These are phyloP conservation scores for Lasioglossum leucozonium DNA, from an alignment of 2,888 invertebrate genomes.

Conservation along the genomic window DNA sequence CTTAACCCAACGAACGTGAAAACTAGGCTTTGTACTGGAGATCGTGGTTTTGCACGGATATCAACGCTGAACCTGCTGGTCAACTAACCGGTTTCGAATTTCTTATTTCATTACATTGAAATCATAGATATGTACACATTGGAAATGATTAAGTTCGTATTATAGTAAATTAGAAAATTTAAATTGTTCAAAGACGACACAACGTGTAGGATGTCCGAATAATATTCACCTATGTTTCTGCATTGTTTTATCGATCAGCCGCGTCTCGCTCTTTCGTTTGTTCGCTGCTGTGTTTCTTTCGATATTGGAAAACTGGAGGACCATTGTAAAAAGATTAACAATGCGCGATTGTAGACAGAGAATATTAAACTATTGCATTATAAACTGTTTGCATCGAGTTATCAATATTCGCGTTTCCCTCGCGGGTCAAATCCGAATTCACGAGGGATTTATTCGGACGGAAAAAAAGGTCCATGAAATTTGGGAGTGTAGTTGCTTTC, in stretches of 20 bases:
- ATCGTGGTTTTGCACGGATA: not conserved
- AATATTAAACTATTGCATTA: not conserved
- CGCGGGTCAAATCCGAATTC: not conserved
- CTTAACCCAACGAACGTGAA: not conserved
- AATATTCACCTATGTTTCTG: not conserved
- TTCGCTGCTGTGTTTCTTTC: not conserved
- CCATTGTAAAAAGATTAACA: not conserved
- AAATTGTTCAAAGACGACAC: no score
- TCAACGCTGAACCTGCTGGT: not conserved
- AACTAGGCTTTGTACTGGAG: not conserved
- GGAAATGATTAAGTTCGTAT: not conserved
- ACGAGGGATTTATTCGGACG: slow-evolving; percentile 3
- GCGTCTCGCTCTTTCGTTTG: no score
- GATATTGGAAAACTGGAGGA: not conserved
- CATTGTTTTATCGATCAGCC: not conserved
- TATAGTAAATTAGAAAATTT: not conserved
- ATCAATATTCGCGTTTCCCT: not conserved
- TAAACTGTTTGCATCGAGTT: not conserved
- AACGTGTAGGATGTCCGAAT: no score
- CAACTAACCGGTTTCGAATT: not conserved
- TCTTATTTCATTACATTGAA: not conserved
- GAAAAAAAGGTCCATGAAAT: slow-evolving; percentile 26
- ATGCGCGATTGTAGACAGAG: not conserved
- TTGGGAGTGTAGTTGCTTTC: slow-evolving; percentile 18
- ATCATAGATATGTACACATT: not conserved